Percentiles rank a stretch among this genome's conserved stretches.
These are phyloP conservation scores for Acanthopleura granulata DNA, from an alignment of 2,888 invertebrate genomes.

Conservation along the genomic window DNA sequence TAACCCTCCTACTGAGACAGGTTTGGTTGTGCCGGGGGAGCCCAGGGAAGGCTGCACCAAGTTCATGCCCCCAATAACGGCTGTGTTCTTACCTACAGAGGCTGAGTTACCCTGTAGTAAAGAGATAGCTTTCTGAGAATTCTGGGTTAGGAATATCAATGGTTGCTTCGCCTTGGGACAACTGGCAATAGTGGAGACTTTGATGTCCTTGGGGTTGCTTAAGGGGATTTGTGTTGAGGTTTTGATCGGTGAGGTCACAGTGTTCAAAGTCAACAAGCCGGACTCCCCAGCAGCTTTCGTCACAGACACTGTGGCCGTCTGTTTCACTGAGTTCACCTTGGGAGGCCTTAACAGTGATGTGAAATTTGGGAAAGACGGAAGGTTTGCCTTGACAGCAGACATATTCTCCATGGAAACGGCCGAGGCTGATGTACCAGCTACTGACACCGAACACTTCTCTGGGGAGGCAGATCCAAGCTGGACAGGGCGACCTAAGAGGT, in stretches of 20 bases:
- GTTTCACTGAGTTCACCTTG: not conserved
- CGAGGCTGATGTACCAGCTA: no score
- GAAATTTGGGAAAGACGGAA: no score
- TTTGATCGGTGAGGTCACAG: not conserved
- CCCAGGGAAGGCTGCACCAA: not conserved
- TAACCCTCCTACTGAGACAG: no score
- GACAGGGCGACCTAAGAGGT: not conserved
- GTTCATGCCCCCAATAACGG: not conserved
- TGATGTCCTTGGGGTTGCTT: not conserved
- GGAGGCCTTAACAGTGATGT: not conserved
- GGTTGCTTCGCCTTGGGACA: slow-evolving; percentile 9
- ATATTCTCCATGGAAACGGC: no score
- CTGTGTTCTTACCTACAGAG: not conserved
- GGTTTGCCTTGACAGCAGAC: no score
- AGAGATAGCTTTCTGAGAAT: not conserved
- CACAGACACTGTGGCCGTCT: not conserved
- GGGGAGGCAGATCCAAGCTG: not conserved
- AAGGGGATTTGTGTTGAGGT: not conserved
- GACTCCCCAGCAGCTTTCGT: slow-evolving; percentile 12
- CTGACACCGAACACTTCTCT: not conserved
- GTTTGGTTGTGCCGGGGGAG: no score
- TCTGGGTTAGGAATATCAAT: slow-evolving; percentile 4
- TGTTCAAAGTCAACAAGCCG: slow-evolving; percentile 1
- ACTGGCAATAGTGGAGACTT: slow-evolving; percentile 8
- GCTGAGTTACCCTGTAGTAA: not conserved